Base-by-base conservation (phyloP, 2,888 invertebrate species). In the Eurytoma californica region DNA sequence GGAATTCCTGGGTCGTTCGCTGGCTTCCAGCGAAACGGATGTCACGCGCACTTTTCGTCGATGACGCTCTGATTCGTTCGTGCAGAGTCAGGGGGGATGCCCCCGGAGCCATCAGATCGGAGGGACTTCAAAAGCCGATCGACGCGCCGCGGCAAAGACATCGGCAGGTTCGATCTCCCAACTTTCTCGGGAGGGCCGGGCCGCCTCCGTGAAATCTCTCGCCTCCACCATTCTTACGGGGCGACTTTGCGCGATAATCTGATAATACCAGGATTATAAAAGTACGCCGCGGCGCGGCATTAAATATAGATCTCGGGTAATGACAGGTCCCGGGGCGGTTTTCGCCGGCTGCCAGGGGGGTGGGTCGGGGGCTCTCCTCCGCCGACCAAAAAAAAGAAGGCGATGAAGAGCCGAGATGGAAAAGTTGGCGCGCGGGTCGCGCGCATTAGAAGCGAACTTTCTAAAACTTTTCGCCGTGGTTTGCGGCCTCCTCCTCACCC, bases 221-320 rank as follows among this genome's bases (percentile, higher is more conserved):
- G 68, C 57, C 76, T 81, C 69, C 55, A 66, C 61, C 61, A 66
- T 73, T 70, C 55, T 73, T 75, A 39, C 67, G 53, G 63, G 18
- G 18, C 47, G 63, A 72, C 53, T 63, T 47, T 51, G 73, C 70
- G 80, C 83, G 86, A 87, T 87, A 84, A 85, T 85, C 85, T 83
- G 86, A 88, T 86, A 86, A 87, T 84, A 80, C 73, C 58, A 68
- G 83, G 84, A 85, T 86, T 84, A 39, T 39, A 84, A 86, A 86
- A 82, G 83, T 82, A 80, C 39, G 75, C 72, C 77, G 73, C 81
- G 82, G 72, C 74, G 78, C 82, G 74, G 82, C 80, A 83, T 85
- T 85, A 84, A 86, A 86, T 83, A 84, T 78, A 84, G 83, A 85
- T 85, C 85, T 84, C 80, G 81, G 1, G 81, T 84, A 84, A 84